phyloP scores from a whole-genome alignment of 2,888 invertebrate species.

The Oeneis ivallda region DNA sequence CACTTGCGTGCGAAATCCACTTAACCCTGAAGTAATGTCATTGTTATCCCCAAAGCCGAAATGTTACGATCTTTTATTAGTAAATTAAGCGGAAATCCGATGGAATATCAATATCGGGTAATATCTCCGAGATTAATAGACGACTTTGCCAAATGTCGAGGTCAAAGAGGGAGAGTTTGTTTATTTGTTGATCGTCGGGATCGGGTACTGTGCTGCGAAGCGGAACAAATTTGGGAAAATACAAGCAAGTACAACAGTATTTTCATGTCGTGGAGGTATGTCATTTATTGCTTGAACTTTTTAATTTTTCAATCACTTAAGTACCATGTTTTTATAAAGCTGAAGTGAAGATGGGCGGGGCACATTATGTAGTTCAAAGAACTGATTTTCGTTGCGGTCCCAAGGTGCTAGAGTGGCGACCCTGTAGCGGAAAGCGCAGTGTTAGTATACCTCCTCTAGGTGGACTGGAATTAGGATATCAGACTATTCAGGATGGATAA shows the following conservation, averaged over 20 bases:
- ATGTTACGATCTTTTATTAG: slow-evolving; percentile 48
- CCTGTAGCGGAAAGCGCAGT: too few species aligned
- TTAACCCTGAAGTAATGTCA: slow-evolving; percentile 61
- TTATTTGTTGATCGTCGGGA: slow-evolving; percentile 24
- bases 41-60: slow-evolving; percentile 49
- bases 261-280: slow-evolving; percentile 15
- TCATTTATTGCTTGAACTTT: slow-evolving; percentile 9
- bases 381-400: too few species aligned
- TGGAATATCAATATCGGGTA: slow-evolving; percentile 47
- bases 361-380: too few species aligned
- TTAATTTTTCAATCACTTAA: background rate
- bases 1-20: slow-evolving; percentile 56
- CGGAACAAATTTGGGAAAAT: slow-evolving; percentile 20
- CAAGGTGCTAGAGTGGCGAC: too few species aligned
- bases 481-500: too few species aligned
- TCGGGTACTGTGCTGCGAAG: slow-evolving; percentile 4
- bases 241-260: slow-evolving; percentile 4
- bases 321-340: too few species aligned
- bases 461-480: too few species aligned
- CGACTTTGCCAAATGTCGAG: slow-evolving; percentile 31
- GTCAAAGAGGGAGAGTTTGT: slow-evolving; percentile 31
- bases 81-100: slow-evolving; percentile 60
- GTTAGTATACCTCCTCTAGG: too few species aligned
- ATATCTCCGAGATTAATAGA: slow-evolving; percentile 40
- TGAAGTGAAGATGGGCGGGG: too few species aligned